phyloP scores from a whole-genome alignment of 1,140 invertebrate species.

The Calosoma granatense region DNA sequence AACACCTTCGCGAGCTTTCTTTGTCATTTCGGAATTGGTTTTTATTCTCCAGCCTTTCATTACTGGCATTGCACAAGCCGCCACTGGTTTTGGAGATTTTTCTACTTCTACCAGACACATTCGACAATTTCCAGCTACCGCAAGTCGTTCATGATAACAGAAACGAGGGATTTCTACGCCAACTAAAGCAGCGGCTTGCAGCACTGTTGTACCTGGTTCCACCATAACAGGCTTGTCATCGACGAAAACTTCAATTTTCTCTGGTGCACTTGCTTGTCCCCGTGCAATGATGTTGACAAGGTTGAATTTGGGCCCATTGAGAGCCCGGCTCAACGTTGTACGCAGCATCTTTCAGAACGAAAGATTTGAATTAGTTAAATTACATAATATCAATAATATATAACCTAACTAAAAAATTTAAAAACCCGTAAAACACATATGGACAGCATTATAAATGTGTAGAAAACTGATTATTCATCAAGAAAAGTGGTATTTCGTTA shows the following conservation, averaged over 20 bases:
- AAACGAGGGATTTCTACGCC: slow-evolving; percentile 98
- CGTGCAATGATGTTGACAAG: slow-evolving; percentile 20
- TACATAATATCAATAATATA: slow-evolving; percentile 1
- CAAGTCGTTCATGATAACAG: slow-evolving; percentile 97
- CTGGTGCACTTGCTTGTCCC: slow-evolving; percentile 43
- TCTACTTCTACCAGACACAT: slow-evolving; percentile 99
- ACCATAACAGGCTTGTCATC: slow-evolving; percentile 94
- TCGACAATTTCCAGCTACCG: slow-evolving; percentile 95
- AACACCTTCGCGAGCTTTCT: slow-evolving; percentile 92
- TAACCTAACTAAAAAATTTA: slow-evolving; percentile 3
- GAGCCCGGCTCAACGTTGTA: slow-evolving; percentile 24
- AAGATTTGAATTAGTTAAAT: neutral
- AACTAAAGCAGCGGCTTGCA: slow-evolving; percentile 93
- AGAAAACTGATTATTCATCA: too few species aligned
- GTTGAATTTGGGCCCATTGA: slow-evolving; percentile 25
- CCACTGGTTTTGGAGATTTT: slow-evolving; percentile 89
- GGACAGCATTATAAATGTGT: too few species aligned
- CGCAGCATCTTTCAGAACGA: slow-evolving; percentile 23
- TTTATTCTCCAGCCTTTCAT: slow-evolving; percentile 97
- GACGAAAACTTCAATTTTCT: slow-evolving; percentile 94
- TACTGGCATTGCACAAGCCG: slow-evolving; percentile 99
- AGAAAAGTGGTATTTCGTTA: too few species aligned
- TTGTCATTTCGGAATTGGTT: slow-evolving; percentile 92
- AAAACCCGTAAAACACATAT: too few species aligned
- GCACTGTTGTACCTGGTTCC: slow-evolving; percentile 90